These are phyloP conservation scores for Polydrusus cervinus DNA, from an alignment of 2,888 invertebrate genomes.

Conservation along the genomic window DNA sequence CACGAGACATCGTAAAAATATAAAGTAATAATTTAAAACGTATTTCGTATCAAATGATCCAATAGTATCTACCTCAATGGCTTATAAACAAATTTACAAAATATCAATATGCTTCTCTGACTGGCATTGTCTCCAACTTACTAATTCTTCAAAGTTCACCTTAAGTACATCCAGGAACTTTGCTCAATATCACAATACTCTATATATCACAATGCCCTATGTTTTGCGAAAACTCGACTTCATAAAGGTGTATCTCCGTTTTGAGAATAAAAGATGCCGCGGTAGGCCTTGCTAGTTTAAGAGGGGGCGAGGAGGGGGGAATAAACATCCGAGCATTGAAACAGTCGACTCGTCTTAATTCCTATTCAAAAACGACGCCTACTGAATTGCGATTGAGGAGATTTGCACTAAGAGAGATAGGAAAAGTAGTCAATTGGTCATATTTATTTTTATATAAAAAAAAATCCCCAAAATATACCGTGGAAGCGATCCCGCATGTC, in stretches of 20 bases:
- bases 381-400: conserved; percentile 45
- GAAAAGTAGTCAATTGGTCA: conserved; percentile 19
- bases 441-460: no score
- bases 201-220: conserved; percentile 28
- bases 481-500: no score
- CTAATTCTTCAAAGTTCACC: conserved; percentile 25
- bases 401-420: conserved; percentile 34
- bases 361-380: conserved; percentile 53
- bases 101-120: conserved; percentile 12
- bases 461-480: no score
- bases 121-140: conserved; percentile 14
- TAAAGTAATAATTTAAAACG: no score
- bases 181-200: conserved; percentile 40
- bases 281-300: conserved; percentile 41
- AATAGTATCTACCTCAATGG: background rate
- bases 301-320: conserved; percentile 22
- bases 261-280: conserved; percentile 48
- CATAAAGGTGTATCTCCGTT: conserved; percentile 33
- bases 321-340: conserved; percentile 46
- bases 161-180: conserved; percentile 28
- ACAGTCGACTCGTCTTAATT: conserved; percentile 54
- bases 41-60: background rate
- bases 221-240: conserved; percentile 31
- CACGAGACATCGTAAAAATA: no score
- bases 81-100: conserved; percentile 8